Conservation (phyloP, 2,888 invertebrate genomes). For the Atherix ibis region DNA sequence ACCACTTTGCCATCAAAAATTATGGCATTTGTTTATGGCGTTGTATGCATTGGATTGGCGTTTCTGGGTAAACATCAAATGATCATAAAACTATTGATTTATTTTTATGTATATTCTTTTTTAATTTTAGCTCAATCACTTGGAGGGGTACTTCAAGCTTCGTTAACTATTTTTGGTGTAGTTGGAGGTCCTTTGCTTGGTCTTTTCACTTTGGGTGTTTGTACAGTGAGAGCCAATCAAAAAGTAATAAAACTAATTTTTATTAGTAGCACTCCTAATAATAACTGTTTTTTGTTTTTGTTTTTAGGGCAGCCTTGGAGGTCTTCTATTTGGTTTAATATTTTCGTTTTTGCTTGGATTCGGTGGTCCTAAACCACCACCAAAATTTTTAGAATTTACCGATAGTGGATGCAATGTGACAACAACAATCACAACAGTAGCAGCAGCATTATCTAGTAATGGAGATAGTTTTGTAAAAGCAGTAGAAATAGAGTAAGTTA, state of each 20-base stretch:
- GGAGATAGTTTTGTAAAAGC: too few species aligned
- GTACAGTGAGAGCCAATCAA: constrained; percentile 55
- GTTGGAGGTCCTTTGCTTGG: constrained; percentile 78
- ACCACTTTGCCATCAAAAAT: constrained; percentile 45
- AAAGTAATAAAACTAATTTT: constrained; percentile 36
- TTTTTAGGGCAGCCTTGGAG: constrained; percentile 49
- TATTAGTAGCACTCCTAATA: not conserved
- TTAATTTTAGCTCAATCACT: constrained; percentile 54
- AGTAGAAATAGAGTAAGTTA: constrained; percentile 3
- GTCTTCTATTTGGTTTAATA: constrained; percentile 45
- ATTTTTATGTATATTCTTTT: too few species aligned
- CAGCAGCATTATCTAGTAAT: not conserved
- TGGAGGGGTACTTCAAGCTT: constrained; percentile 76
- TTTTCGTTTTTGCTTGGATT: constrained; percentile 73
- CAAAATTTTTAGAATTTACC: constrained; percentile 39
- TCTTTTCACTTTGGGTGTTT: constrained; percentile 75
- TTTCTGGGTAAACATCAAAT: constrained; percentile 62
- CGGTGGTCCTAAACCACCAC: constrained; percentile 55
- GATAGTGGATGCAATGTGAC: constrained; percentile 38
- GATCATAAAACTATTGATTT: too few species aligned
- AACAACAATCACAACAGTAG: constrained; percentile 13
- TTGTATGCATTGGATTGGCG: constrained; percentile 62
- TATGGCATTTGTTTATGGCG: constrained; percentile 55
- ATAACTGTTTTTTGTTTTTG: too few species aligned
- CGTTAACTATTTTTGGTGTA: constrained; percentile 73